Evolutionary conservation across 2,797 vertebrate genomes (phyloP), one percentile per base, ranked within the genome.

Genomic region (Pangasius macronema): DNA sequence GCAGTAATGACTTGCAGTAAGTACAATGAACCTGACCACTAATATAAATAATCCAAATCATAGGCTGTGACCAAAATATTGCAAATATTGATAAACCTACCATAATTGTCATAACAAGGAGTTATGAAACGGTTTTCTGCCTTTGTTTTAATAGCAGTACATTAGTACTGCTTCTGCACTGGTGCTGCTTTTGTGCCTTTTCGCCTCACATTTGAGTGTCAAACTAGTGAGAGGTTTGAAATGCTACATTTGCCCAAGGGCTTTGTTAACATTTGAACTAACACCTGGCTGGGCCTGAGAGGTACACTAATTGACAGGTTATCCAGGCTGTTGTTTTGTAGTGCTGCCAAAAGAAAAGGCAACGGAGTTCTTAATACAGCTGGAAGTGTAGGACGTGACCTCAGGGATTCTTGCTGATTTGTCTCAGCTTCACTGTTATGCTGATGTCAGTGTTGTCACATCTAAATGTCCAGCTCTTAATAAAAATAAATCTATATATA

Each of bases 261-360:
- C 84, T 87, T 83, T 89, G 86, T 87, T 88, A 90, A 85, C 77
- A 83, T 86, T 87, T 84, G 70, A 79, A 65, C 33, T 73, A 81
- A 51, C 51, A 87, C 79, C 65, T 83, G 87, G 49, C 75, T 80
- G 59, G 57, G 81, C 49, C 72, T 39, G 49, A 85, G 84, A 87
- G 30, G 10, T 36, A 42, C 33, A 46, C 46, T 85, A 88, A 90
- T 85, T 90, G 89, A 87, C 87, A 89, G 82, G 63, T 85, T 67
- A 85, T 86, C 24, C 61, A 77, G 53, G 53, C 27, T 82, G 90
- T 88, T 84, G 68, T 84, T 46, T 73, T 61, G 53, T 59, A n/a
- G 16, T 59, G 81, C 72, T 87, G 82, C 70, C 63, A 85, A 88
- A 90, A 85, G 61, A 80, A 30, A 33, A 68, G 6, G 72, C 49